Percentiles rank a stretch among this genome's conserved stretches.
Evolutionary conservation across 1,140 invertebrate genomes (phyloP).

Genomic region (Arion vulgaris): DNA sequence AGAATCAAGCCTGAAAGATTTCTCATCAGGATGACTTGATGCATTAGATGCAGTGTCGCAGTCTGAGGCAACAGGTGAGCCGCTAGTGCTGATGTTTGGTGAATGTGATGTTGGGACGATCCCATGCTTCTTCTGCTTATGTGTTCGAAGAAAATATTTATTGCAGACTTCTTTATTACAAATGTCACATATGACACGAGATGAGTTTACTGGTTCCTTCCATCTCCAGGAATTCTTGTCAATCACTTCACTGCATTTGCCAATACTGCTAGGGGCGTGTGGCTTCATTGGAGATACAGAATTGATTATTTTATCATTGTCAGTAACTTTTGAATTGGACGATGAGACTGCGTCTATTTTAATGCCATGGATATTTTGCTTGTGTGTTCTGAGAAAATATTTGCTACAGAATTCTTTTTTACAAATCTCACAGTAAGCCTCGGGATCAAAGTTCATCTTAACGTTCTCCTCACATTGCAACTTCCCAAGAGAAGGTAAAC

Average conservation of each 20-base stretch:
- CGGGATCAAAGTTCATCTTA: conserved; percentile 79
- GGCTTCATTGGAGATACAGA: conserved; percentile 28
- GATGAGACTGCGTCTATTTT: conserved; percentile 42
- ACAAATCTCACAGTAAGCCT: conserved; percentile 88
- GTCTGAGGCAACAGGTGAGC: conserved; percentile 73
- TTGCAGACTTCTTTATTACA: conserved; percentile 99
- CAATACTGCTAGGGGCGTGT: conserved; percentile 31
- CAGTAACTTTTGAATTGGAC: conserved; percentile 2
- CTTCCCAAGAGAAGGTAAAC: conserved; percentile 49
- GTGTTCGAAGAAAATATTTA: conserved; percentile 93
- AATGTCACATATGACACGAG: conserved; percentile 90
- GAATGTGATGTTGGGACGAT: conserved; percentile 75
- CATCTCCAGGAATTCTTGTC: conserved; percentile 56
- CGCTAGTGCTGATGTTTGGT: conserved; percentile 65
- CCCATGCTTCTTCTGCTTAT: conserved; percentile 96
- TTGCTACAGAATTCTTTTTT: conserved; percentile 78
- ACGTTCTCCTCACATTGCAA: conserved; percentile 66
- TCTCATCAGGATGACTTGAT: conserved; percentile 61
- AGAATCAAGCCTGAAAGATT: conserved; percentile 40
- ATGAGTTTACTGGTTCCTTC: conserved; percentile 80
- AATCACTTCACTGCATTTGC: conserved; percentile 48
- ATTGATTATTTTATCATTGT: conserved; percentile 31
- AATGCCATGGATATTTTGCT: conserved; percentile 70
- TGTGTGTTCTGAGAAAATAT: conserved; percentile 68
- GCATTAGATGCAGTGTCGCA: conserved; percentile 63